Conservation (phyloP, 2,113 vertebrate species). For the Hemichromis elongatus region DNA sequence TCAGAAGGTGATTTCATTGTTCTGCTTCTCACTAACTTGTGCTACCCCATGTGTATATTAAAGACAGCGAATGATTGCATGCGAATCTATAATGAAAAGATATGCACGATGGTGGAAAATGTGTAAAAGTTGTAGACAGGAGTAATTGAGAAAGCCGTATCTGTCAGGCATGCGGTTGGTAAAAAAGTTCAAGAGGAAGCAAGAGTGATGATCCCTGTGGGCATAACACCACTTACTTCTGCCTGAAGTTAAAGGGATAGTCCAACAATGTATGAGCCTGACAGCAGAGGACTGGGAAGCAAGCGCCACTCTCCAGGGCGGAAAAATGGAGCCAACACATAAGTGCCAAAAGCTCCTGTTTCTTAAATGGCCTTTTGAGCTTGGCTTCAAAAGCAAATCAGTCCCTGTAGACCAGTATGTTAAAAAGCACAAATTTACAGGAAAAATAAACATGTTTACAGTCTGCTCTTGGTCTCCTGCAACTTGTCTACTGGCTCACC, state of each 20-base stretch:
- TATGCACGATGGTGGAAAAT: neutral
- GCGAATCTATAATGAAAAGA: neutral
- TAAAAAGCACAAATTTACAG: neutral
- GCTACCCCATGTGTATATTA: constrained; percentile 8
- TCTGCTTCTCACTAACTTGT: constrained; percentile 12
- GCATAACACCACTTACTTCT: neutral
- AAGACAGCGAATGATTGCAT: neutral
- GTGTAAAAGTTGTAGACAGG: neutral
- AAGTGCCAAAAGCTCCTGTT: neutral
- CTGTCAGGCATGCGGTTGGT: neutral
- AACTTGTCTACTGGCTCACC: neutral
- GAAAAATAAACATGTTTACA: neutral
- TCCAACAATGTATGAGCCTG: constrained; percentile 23
- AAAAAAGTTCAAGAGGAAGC: constrained; percentile 36
- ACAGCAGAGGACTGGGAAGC: constrained; percentile 8
- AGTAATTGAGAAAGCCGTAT: neutral
- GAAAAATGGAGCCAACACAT: neutral
- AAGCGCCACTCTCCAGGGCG: neutral
- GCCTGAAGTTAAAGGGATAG: constrained; percentile 25
- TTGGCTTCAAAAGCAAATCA: neutral
- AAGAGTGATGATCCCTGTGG: neutral
- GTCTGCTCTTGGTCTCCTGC: neutral
- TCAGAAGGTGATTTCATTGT: constrained; percentile 25
- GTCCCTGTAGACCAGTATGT: neutral
- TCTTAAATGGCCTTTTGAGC: neutral